phyloP scores from a whole-genome alignment of 2,797 vertebrate genomes.

The Uromys caudimaculatus region DNA sequence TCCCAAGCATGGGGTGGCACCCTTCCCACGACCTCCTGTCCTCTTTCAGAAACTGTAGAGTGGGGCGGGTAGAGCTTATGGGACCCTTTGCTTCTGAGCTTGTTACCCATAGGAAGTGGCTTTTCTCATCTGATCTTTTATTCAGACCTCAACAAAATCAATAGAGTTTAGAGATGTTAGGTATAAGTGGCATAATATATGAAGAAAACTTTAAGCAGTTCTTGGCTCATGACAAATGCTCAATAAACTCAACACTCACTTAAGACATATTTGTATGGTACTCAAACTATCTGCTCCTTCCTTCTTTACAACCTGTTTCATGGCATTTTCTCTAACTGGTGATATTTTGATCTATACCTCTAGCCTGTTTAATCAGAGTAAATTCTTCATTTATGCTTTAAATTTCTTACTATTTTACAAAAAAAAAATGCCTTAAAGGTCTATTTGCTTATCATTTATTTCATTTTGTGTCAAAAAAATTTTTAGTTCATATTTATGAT shows the following conservation, averaged over 20 bases:
- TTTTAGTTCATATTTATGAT: not conserved
- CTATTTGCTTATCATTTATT: constrained; percentile 30
- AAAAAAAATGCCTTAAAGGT: not conserved
- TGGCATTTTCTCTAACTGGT: not conserved
- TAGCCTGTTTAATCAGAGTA: not conserved
- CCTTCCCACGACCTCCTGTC: not conserved
- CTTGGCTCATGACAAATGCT: not conserved
- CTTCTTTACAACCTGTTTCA: not conserved
- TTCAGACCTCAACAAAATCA: constrained; percentile 4
- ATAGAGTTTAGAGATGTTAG: not conserved
- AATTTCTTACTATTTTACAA: not conserved
- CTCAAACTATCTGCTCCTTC: not conserved
- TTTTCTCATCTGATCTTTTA: not conserved
- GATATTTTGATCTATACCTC: not conserved
- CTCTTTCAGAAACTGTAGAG: not conserved
- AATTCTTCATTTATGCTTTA: constrained; percentile 8
- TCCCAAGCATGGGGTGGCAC: not conserved
- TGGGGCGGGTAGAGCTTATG: not conserved
- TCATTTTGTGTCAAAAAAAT: constrained; percentile 49
- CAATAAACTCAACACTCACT: not conserved
- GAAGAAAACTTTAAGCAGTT: constrained; percentile 4
- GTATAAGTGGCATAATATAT: not conserved
- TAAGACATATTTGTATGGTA: not conserved
- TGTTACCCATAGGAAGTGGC: not conserved
- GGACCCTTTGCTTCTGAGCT: not conserved